phyloP scores from a whole-genome alignment of 2,113 vertebrate genomes.

The Crotalus viridis region DNA sequence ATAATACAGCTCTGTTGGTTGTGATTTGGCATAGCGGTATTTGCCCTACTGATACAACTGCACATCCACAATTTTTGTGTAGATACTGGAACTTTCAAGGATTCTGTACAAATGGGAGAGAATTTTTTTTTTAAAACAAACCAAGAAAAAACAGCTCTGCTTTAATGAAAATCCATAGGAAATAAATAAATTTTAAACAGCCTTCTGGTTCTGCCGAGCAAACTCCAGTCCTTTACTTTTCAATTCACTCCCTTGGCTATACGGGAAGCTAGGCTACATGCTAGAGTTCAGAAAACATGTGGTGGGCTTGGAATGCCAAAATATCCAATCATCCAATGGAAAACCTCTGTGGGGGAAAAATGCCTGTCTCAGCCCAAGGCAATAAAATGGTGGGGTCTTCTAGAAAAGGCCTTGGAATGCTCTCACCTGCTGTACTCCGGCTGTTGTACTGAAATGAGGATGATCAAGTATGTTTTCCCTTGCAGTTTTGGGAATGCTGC shows the following conservation, averaged over 20 bases:
- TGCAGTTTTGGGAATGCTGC: neutral
- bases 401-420: neutral
- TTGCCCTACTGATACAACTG: neutral
- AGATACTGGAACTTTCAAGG: neutral
- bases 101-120: neutral
- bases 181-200: neutral
- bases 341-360: neutral
- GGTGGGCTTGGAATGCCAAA: constrained; percentile 26
- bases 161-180: neutral
- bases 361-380: neutral
- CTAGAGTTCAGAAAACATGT: constrained; percentile 43
- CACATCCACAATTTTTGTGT: neutral
- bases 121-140: neutral
- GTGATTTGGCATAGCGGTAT: neutral
- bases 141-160: neutral
- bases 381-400: fast-evolving
- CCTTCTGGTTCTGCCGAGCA: neutral
- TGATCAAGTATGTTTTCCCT: fast-evolving
- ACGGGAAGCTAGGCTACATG: neutral
- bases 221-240: constrained; percentile 10
- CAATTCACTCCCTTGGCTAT: constrained; percentile 13
- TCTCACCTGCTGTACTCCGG: neutral
- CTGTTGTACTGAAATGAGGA: neutral
- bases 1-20: neutral
- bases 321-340: constrained; percentile 4